Base-by-base conservation (phyloP, 2,888 invertebrate species). In the Melanargia galathea region DNA sequence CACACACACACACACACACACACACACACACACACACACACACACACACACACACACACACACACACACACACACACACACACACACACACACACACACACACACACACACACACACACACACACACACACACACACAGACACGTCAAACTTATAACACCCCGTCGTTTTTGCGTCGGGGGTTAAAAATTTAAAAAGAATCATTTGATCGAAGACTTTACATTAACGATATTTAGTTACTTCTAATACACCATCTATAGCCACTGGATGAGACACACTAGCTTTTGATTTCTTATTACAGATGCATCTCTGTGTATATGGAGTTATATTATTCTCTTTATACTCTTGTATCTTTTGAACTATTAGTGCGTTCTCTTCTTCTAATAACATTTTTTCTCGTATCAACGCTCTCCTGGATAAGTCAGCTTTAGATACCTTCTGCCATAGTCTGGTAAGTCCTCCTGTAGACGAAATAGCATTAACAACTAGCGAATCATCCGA, bases 341-440 rank as follows among this genome's bases (percentile, higher is more conserved):
- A 74, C 33, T 78, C 73, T 69, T 81, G 65, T 48, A 88, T 62
- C 60, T 70, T 79, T 33, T 69, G 64, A 33, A 77, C 65, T 43
- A 90, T 78, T 51, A 76, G 64, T 6, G 71, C 74, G 63, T 90
- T 90, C 76, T 91, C 87, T 18, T 80, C 74, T 71, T 84, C 79
- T 22, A 91, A 69, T 56, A 87, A 65, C 56, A 72, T 61, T 75
- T 87, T 91, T 75, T 91, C 90, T 13, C 82, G 82, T 58, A 75
- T 64, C 57, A 91, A 74, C 46, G 90, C 87, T 71, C 82, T 79
- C 69, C 79, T 85, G 1, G 84, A 78, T 48, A 91, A 71, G 64
- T 91, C 89, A 2, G 83, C 90, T 73, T 81, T 86, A 30, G 90
- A 79, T 65, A 90, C 80, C 40, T 83, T 83, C 63, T 89, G 88